phyloP scores from a whole-genome alignment of 2,888 invertebrate genomes.

The Cataglyphis cursor region DNA sequence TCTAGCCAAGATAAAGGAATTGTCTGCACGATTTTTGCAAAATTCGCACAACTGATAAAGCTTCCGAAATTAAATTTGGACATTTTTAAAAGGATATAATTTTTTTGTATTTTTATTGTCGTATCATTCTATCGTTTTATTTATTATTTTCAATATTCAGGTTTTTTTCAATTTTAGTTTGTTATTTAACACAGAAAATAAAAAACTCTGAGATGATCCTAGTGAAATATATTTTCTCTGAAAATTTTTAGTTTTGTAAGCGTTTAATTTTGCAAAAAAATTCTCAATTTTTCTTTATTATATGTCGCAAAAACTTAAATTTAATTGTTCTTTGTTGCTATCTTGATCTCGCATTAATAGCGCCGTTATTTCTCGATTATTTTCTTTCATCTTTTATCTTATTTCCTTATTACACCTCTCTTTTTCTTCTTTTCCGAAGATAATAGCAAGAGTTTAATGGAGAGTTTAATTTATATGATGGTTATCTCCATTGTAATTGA shows the following conservation, averaged over 20 bases:
- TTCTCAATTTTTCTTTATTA: neutral
- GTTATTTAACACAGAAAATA: neutral
- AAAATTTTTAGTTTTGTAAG: neutral
- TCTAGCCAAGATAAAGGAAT: neutral
- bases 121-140: neutral
- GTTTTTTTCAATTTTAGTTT: neutral
- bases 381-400: conserved; percentile 45
- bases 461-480: conserved; percentile 6
- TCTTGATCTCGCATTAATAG: conserved; percentile 70
- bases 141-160: neutral
- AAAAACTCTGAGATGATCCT: neutral
- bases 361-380: conserved; percentile 55
- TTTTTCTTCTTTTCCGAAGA: conserved; percentile 16
- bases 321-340: conserved; percentile 70
- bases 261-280: neutral
- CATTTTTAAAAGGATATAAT: neutral
- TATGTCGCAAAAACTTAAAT: conserved; percentile 22
- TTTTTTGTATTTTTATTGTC: neutral
- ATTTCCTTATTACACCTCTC: conserved; percentile 17
- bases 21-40: neutral
- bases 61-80: neutral
- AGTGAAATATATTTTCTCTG: neutral
- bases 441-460: conserved; percentile 26
- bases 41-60: neutral
- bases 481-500: neutral